Conservation (phyloP, 23 tunicate species). For the Halocynthia roretzi region DNA sequence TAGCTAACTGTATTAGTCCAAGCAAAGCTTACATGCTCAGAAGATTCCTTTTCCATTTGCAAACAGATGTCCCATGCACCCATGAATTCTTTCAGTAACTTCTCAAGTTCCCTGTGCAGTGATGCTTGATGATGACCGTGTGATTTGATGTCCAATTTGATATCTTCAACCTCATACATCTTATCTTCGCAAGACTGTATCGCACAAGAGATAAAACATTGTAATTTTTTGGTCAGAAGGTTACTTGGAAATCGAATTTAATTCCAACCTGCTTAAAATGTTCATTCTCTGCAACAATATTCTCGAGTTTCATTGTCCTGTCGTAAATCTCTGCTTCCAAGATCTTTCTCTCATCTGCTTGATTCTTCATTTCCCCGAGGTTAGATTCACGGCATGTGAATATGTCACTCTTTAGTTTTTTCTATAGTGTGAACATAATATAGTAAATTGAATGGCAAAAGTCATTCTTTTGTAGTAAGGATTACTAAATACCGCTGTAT, state of each 20-base stretch:
- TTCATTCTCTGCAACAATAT: conserved; percentile 17
- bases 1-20: background rate
- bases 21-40: conserved; percentile 42
- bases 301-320: conserved; percentile 24
- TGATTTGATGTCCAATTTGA: conserved; percentile 31
- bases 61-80: conserved; percentile 61
- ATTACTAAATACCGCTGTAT: background rate
- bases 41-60: conserved; percentile 64
- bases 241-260: background rate
- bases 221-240: too few relatives aligned
- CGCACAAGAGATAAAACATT: background rate
- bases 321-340: conserved; percentile 46
- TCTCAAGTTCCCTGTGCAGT: conserved; percentile 17
- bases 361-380: conserved; percentile 11
- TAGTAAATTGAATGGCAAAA: too few relatives aligned
- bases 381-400: background rate
- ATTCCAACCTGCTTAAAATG: conserved; percentile 3
- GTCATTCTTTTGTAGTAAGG: too few relatives aligned
- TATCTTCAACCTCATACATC: conserved; percentile 12
- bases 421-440: conserved; percentile 6
- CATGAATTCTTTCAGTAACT: conserved; percentile 35
- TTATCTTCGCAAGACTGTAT: conserved; percentile 18
- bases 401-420: conserved; percentile 23
- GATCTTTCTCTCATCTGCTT: conserved; percentile 24
- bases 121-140: conserved; percentile 26